phyloP scores from a whole-genome alignment of 1,140 invertebrate species.

The Bombus ignitus region DNA sequence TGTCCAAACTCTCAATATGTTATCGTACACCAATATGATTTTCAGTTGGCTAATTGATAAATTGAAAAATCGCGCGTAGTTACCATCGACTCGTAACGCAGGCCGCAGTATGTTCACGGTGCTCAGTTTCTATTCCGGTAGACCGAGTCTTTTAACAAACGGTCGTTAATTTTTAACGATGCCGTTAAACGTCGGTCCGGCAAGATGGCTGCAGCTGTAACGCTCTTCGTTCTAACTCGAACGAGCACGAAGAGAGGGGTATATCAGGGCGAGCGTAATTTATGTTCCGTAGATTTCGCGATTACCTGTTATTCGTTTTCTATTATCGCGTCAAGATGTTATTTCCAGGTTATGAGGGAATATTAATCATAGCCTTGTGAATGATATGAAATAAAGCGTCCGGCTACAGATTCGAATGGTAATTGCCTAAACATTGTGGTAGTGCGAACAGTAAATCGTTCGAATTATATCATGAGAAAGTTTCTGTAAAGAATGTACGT shows the following conservation, averaged over 20 bases:
- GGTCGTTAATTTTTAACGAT: conserved; percentile 75
- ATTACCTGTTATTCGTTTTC: conserved; percentile 14
- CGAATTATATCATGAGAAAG: not conserved
- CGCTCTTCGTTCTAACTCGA: conserved; percentile 42
- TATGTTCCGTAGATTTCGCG: conserved; percentile 14
- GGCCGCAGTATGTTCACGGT: conserved; percentile 46
- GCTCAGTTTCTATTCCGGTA: conserved; percentile 72
- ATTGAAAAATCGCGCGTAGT: conserved; percentile 29
- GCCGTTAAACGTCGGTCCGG: conserved; percentile 69
- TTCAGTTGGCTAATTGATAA: not conserved
- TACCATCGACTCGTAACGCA: conserved; percentile 46
- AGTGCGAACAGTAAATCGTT: conserved; percentile 24
- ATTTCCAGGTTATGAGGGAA: not conserved
- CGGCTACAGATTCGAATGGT: conserved; percentile 10
- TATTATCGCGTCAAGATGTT: conserved; percentile 1
- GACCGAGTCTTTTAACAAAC: conserved; percentile 71
- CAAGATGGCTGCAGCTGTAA: conserved; percentile 77
- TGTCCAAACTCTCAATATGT: not conserved
- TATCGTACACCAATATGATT: not conserved
- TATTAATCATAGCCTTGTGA: conserved; percentile 11
- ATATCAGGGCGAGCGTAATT: conserved; percentile 20
- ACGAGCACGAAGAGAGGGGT: conserved; percentile 23
- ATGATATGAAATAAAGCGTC: not conserved
- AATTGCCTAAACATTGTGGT: conserved; percentile 44
- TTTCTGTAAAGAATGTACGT: not conserved